These are phyloP conservation scores for Rhea pennata DNA, from an alignment of 2,113 vertebrate species.

Conservation along the genomic window DNA sequence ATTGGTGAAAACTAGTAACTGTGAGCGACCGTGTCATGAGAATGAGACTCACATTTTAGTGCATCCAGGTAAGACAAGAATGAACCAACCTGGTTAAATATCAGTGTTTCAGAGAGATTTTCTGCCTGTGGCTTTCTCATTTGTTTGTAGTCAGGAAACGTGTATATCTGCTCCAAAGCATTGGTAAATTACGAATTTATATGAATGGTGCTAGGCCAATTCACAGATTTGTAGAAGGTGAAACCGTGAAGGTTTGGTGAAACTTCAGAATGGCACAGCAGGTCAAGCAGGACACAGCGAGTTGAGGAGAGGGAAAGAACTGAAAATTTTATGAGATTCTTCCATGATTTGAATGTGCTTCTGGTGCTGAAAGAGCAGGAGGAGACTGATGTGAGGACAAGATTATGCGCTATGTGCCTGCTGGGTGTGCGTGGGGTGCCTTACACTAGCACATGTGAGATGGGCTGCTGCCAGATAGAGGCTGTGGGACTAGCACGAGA, in stretches of 20 bases:
- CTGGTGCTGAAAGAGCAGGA: not conserved
- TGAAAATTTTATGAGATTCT: no score
- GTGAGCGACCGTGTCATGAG: not conserved
- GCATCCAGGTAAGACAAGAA: not conserved
- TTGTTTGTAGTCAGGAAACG: not conserved
- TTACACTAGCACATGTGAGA: not conserved
- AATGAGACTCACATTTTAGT: not conserved
- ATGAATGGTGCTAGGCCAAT: not conserved
- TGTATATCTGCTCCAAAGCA: not conserved
- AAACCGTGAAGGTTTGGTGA: not conserved
- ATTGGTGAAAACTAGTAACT: not conserved
- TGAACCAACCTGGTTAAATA: not conserved
- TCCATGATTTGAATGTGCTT: no score
- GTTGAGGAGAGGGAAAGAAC: no score
- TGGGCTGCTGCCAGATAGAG: not conserved
- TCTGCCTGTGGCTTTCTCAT: not conserved
- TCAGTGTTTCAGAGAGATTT: not conserved
- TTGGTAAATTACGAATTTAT: not conserved
- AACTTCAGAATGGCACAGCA: not conserved
- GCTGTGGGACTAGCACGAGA: not conserved
- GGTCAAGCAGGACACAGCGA: no score
- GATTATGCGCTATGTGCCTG: not conserved
- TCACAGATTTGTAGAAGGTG: not conserved
- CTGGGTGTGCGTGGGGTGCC: not conserved
- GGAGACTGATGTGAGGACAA: not conserved